Evolutionary conservation across 2,888 invertebrate species (phyloP), one percentile per base, ranked within the genome.

Genomic region (Nematopogon swammerdamellus): DNA sequence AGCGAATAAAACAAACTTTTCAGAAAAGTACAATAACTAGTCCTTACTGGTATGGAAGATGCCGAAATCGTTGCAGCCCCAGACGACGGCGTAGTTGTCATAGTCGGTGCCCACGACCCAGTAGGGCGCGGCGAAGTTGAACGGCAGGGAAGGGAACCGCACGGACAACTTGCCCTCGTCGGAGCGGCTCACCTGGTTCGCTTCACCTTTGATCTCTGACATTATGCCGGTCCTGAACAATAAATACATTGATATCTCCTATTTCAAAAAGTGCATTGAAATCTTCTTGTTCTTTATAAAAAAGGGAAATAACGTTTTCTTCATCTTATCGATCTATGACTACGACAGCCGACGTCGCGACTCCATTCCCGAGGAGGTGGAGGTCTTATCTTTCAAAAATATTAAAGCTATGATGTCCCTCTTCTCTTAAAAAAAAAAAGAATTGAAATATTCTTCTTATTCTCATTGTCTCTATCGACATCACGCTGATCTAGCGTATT

Each of bases 51-150:
- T 72, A 58, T 83, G 82, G 51, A 85, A 67, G 16, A 84, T 56
- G 47, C 81, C 80, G 49, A 83, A 64, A 49, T 73, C 71, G 45
- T 67, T 69, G 57, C 80, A 80, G 54, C 87, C 85, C 87, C 88
- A 90, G 29, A 91, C 80, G 0, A 90, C 85, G 0, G 90, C 84
- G 58, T 84, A 91, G 54, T 67, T 82, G 42, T 85, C 84, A 60
- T 90, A 90, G 66, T 91, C 90, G 0, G 89, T 89, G 52, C 88
- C 88, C 49, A 90, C 74, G 17, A 91, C 83, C 75, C 75, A 75
- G 60, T 79, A 80, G 0, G 80, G 80, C 0, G 76, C 75, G 1
- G 70, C 64, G 42, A 75, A 61, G 60, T 72, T 70, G 64, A 83
- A 68, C 1, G 86, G 86, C 42, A 86, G 62, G 0, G 83, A 82